Percentiles rank a stretch among this genome's conserved stretches.
These are phyloP conservation scores for Lamellibrachia luymesi DNA, from an alignment of 1,140 invertebrate species.

Conservation along the genomic window DNA sequence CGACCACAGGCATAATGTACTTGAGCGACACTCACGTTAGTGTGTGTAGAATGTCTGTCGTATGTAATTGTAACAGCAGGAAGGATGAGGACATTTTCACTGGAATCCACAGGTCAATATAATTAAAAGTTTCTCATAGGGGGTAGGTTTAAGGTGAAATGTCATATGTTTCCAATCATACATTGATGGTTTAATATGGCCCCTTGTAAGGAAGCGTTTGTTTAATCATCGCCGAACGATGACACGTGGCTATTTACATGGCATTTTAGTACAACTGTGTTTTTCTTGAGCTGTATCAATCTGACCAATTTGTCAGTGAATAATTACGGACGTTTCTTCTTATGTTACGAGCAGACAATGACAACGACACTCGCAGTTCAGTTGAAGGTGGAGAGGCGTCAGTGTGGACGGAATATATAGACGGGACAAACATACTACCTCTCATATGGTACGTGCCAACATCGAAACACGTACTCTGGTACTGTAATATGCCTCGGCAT, in stretches of 20 bases:
- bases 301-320: not conserved
- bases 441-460: slow-evolving; percentile 45
- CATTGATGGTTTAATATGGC: no score
- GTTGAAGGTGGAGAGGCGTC: slow-evolving; percentile 85
- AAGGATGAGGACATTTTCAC: no score
- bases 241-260: not conserved
- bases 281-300: slow-evolving; percentile 3
- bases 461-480: not conserved
- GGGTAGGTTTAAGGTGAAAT: no score
- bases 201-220: no score
- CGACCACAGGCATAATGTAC: no score
- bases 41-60: no score
- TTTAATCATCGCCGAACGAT: no score
- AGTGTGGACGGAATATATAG: slow-evolving; percentile 86
- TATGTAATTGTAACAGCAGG: no score
- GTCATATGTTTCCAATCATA: no score
- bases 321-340: not conserved
- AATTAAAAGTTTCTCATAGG: no score
- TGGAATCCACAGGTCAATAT: no score
- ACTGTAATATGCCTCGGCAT: not conserved
- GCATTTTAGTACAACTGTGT: not conserved
- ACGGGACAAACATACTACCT: slow-evolving; percentile 62
- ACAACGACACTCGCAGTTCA: slow-evolving; percentile 27
- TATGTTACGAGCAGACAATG: not conserved
- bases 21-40: no score